phyloP scores from a whole-genome alignment of 2,113 vertebrate genomes.

The human (Homo sapiens) region DNA sequence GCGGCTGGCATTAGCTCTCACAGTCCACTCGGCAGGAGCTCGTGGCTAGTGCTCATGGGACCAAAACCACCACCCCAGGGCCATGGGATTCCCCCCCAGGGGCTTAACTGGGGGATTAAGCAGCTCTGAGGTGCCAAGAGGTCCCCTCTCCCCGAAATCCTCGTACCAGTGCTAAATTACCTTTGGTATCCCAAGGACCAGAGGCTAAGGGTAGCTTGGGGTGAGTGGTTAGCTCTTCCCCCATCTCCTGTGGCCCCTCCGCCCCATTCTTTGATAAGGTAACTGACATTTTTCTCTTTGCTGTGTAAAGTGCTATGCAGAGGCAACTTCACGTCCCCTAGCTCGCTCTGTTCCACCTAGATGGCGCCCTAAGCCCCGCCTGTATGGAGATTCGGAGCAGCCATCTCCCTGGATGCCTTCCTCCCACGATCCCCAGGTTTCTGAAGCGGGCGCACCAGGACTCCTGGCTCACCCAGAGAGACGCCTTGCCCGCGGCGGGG shows the following conservation, averaged over 20 bases:
- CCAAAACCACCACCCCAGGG: neutral
- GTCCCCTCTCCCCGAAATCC: neutral
- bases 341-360: conserved; percentile 61
- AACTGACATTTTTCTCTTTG: neutral
- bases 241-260: neutral
- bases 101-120: neutral
- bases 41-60: neutral
- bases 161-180: neutral
- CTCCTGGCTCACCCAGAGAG: neutral
- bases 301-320: neutral
- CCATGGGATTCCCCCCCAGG: conserved; percentile 6
- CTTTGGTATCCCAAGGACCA: neutral
- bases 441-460: neutral
- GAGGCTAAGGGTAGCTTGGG: neutral
- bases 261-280: neutral
- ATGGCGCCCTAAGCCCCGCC: conserved; percentile 63
- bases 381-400: neutral
- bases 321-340: conserved; percentile 42
- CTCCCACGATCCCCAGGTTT: conserved; percentile 28
- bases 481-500: neutral
- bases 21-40: neutral
- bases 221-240: neutral
- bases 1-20: neutral
- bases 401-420: neutral
- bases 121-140: conserved; percentile 2